Base-by-base conservation (phyloP, 2,888 invertebrate genomes). In the Eurytoma californica region DNA sequence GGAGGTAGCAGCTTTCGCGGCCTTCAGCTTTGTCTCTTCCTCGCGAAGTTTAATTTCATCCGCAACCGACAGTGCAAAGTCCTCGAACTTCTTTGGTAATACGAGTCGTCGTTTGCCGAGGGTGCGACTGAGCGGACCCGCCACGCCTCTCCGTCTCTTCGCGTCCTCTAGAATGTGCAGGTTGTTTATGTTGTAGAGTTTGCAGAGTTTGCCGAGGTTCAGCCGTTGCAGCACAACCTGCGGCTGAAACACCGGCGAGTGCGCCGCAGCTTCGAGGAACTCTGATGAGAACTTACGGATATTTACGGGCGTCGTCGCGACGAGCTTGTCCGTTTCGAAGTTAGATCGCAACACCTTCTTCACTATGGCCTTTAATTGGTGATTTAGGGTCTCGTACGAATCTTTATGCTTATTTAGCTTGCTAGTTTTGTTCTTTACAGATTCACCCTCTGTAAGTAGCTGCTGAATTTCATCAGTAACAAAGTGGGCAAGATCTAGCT, bases 291-390 rank as follows among this genome's bases (percentile, higher is more conserved):
- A 82, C 0, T 81, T 85, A 16, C 83, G 84, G 3, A 78, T 51
- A 7, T 79, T 81, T 1, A 67, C 63, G 13, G 14, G 18, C 28
- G 53, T 28, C 0, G 69, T 57, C 4, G 58, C 18, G 14, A 30
- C 13, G 4, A 20, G 30, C 24, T 58, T 55, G 0, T 80, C 77
- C 9, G 83, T 82, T 5, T 88, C 87, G 3, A 87, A 84, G 81
- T 90, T 90, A 57, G 86, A 88, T 30, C 85, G 87, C 72, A 90
- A 86, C 0, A 89, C 84, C 14, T 86, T 88, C 49, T 87, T 88
- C 7, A 90, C 84, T 49, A 90, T 88, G 5, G 66, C 83, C 53
- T 88, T 89, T 12, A 90, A 68, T 47, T 88, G 88, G 12, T 86
- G 83, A 47, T 89, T 86, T 16, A 90, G 81, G 3, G 85, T 84